Percentiles rank a stretch among this genome's conserved stretches.
Conservation (phyloP, 1,140 invertebrate species). For the Drosophila simulans region DNA sequence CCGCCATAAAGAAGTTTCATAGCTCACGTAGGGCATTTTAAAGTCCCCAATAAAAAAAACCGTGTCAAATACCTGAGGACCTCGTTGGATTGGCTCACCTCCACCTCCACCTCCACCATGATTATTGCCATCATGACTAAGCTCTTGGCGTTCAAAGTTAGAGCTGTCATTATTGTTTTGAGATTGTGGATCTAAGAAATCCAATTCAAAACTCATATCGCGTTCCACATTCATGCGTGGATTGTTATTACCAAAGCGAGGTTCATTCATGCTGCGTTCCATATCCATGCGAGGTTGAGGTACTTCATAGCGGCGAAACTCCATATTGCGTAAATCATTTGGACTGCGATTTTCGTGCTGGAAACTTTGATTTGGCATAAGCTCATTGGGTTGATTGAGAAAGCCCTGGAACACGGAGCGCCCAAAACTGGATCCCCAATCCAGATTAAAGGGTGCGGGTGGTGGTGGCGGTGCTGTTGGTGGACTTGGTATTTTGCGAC, state of each 20-base stretch:
- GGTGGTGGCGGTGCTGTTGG: no score
- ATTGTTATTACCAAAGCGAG: neutral
- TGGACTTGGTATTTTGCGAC: no score
- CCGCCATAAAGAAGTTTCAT: no score
- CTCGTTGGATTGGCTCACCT: neutral
- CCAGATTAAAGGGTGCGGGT: neutral
- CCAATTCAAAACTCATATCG: neutral
- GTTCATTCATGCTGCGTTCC: neutral
- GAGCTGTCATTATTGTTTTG: neutral
- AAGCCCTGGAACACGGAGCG: neutral
- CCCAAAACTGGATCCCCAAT: neutral
- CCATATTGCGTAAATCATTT: no score
- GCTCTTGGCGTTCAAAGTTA: neutral
- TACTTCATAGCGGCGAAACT: no score
- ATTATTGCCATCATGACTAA: neutral
- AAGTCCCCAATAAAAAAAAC: conserved; percentile 29
- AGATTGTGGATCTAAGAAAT: neutral
- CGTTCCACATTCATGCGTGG: neutral
- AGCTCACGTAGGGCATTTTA: conserved; percentile 11
- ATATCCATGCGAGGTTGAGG: no score
- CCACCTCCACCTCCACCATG: neutral
- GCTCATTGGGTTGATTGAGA: neutral
- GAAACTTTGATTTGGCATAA: no score
- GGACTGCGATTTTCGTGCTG: no score
- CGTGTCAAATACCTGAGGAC: neutral